These are phyloP conservation scores for Phocoena phocoena DNA, from an alignment of 2,113 vertebrate genomes.

Conservation along the genomic window DNA sequence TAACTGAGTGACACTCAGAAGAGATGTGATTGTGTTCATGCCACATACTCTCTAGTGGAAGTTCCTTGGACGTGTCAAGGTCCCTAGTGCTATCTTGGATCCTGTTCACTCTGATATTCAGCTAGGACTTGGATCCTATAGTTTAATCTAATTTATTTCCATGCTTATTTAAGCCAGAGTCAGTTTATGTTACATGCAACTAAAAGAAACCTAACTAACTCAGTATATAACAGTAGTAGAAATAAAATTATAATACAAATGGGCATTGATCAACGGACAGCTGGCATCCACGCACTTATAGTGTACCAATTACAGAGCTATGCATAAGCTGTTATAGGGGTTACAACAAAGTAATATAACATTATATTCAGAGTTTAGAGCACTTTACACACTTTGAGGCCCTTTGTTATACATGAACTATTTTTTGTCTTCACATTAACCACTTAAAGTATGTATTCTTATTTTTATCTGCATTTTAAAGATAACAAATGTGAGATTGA, in stretches of 20 bases:
- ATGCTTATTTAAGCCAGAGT: neutral
- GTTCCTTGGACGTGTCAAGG: neutral
- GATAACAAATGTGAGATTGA: neutral
- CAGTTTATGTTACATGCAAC: neutral
- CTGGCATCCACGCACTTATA: neutral
- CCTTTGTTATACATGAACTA: neutral
- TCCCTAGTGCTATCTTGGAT: neutral
- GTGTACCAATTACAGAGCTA: neutral
- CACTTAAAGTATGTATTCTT: neutral
- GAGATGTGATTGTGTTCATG: neutral
- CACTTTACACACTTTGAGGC: neutral
- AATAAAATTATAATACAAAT: neutral
- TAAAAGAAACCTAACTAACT: neutral
- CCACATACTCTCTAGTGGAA: neutral
- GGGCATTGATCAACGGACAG: neutral
- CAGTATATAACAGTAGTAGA: neutral
- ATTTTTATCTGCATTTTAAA: neutral
- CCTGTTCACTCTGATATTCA: neutral
- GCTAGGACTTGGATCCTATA: neutral
- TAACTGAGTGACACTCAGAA: neutral
- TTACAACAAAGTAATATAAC: neutral
- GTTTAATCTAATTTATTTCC: neutral
- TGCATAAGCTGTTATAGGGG: neutral
- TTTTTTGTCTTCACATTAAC: neutral
- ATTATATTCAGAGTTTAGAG: neutral